Evolutionary conservation across 2,888 invertebrate species (phyloP).

Genomic region (Homarus gammarus): DNA sequence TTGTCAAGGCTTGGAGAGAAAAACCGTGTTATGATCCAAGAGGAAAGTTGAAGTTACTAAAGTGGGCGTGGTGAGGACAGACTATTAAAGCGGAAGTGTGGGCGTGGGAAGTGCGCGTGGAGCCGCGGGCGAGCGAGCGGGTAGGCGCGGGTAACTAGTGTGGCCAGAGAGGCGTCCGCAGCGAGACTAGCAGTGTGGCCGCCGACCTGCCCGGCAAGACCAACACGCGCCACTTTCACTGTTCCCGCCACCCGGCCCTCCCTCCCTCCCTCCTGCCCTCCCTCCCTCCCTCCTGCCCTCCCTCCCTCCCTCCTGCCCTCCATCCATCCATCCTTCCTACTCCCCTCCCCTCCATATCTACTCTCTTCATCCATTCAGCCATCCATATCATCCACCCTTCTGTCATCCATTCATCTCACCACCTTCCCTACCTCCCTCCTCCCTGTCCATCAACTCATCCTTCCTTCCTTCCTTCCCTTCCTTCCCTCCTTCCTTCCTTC

Average conservation of each 20-base stretch:
- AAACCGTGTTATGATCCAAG: no score
- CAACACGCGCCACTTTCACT: constrained; percentile 5
- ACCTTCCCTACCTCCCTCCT: no score
- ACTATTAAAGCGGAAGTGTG: background rate
- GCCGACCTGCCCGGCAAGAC: constrained; percentile 23
- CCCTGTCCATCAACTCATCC: no score
- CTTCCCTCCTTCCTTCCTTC: no score
- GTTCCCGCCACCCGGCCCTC: background rate
- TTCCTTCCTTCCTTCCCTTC: no score
- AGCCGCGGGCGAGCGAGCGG: background rate
- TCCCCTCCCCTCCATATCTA: no score
- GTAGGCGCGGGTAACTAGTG: constrained; percentile 21
- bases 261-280: background rate
- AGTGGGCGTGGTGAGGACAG: background rate
- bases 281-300: background rate
- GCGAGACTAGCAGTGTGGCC: constrained; percentile 27
- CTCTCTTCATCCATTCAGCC: background rate
- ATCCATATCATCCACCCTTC: no score
- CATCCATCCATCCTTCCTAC: background rate
- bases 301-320: background rate
- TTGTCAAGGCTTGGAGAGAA: no score
- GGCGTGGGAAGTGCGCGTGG: background rate
- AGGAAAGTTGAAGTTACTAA: background rate
- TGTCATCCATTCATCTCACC: no score
- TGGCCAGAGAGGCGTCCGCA: constrained; percentile 33